phyloP scores from a whole-genome alignment of 2,113 vertebrate species.

The Eubucco bourcierii region DNA sequence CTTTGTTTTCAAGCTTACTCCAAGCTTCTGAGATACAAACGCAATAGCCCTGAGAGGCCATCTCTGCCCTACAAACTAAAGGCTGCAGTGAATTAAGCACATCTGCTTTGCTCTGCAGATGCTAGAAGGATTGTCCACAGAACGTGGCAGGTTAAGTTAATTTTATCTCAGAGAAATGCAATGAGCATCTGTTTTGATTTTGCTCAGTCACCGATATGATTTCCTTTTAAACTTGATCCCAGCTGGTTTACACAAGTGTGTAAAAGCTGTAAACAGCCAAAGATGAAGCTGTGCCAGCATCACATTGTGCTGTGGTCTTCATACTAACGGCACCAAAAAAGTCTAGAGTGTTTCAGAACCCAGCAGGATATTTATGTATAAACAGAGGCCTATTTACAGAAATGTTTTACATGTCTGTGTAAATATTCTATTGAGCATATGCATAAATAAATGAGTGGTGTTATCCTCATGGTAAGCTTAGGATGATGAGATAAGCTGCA shows the following conservation, averaged over 20 bases:
- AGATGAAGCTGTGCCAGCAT: constrained; percentile 50
- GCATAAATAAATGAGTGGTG: neutral
- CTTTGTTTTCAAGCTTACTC: constrained; percentile 70
- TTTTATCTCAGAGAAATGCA: constrained; percentile 73
- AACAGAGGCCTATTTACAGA: neutral
- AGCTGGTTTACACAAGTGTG: constrained; percentile 69
- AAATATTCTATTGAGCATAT: neutral
- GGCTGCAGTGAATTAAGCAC: constrained; percentile 67
- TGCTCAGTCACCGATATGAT: constrained; percentile 65
- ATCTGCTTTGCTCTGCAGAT: constrained; percentile 78
- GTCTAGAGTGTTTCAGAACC: neutral
- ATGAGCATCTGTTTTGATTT: constrained; percentile 79
- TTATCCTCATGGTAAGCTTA: neutral
- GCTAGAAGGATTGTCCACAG: constrained; percentile 65
- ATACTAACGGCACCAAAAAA: neutral
- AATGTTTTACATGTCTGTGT: neutral
- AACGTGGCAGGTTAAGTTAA: constrained; percentile 75
- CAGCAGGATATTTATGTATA: neutral
- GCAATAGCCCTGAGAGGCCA: constrained; percentile 55
- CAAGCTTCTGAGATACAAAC: constrained; percentile 68
- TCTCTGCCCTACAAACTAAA: constrained; percentile 63
- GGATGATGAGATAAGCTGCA: constrained; percentile 1
- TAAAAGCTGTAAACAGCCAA: constrained; percentile 69
- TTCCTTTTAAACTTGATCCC: constrained; percentile 76
- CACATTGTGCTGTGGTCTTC: constrained; percentile 18